These are phyloP conservation scores for Choristoneura rosaceana DNA, from an alignment of 2,888 invertebrate species.

Conservation along the genomic window DNA sequence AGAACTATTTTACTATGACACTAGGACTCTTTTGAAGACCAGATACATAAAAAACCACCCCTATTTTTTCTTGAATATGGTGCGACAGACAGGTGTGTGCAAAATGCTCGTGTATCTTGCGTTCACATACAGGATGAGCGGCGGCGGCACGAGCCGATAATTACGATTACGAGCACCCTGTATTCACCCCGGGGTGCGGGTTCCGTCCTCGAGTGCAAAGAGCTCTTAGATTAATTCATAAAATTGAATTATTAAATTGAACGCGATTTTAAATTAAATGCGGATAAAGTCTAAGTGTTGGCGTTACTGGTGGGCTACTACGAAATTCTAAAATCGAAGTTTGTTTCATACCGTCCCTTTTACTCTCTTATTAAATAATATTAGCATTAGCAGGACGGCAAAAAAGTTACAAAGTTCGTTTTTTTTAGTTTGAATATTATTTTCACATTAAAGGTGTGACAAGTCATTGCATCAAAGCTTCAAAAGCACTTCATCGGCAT, in stretches of 20 bases:
- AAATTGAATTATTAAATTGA: neutral
- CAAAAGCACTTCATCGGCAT: neutral
- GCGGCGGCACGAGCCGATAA: constrained; percentile 3
- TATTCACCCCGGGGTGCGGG: neutral
- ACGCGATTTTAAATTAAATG: neutral
- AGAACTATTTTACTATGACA: too few relatives aligned
- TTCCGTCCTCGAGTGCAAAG: neutral
- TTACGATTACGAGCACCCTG: constrained; percentile 12
- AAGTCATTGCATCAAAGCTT: neutral
- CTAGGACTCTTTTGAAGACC: too few relatives aligned
- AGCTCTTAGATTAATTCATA: neutral
- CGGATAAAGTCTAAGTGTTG: neutral
- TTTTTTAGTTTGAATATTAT: too few relatives aligned
- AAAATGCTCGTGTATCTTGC: neutral
- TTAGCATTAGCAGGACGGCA: too few relatives aligned
- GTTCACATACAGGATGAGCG: neutral
- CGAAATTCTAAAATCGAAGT: too few relatives aligned
- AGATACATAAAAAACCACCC: neutral
- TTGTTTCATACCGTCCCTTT: too few relatives aligned
- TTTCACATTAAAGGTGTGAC: neutral
- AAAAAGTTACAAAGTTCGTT: too few relatives aligned
- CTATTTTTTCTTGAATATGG: neutral
- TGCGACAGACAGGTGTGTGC: neutral
- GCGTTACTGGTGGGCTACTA: neutral
- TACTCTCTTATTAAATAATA: too few relatives aligned